These are phyloP conservation scores for Merops nubicus DNA, from an alignment of 2,113 vertebrate species.

Conservation along the genomic window DNA sequence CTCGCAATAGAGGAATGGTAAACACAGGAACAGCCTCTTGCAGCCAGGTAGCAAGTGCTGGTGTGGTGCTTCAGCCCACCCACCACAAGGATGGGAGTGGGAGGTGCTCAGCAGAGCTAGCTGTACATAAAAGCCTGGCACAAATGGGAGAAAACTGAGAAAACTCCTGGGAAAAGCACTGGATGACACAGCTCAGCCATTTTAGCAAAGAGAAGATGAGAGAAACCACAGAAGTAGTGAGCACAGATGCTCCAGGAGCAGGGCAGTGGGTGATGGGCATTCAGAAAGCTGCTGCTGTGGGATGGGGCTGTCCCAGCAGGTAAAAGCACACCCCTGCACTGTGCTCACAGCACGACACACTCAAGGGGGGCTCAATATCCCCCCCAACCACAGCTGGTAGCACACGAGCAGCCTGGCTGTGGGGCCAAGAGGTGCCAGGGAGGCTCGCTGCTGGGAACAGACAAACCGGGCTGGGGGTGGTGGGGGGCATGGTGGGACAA, in stretches of 20 bases:
- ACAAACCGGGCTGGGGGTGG: background rate
- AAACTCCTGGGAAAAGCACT: background rate
- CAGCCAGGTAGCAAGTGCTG: background rate
- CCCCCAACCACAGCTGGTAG: background rate
- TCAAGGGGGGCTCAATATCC: background rate
- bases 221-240: background rate
- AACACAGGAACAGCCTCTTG: background rate
- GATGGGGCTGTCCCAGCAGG: accelerated
- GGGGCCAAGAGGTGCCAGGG: background rate
- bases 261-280: background rate
- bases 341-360: background rate
- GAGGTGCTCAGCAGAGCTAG: background rate
- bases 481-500: accelerated
- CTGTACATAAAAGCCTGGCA: background rate
- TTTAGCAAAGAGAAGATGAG: background rate
- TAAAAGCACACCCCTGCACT: background rate
- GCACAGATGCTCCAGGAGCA: background rate
- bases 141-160: background rate
- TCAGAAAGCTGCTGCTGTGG: background rate
- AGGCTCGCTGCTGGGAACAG: background rate
- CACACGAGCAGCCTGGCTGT: accelerated
- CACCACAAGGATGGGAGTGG: accelerated
- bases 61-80: background rate
- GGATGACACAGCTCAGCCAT: background rate
- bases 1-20: background rate